phyloP scores from a whole-genome alignment of 2,113 vertebrate genomes.

The Bos javanicus region DNA sequence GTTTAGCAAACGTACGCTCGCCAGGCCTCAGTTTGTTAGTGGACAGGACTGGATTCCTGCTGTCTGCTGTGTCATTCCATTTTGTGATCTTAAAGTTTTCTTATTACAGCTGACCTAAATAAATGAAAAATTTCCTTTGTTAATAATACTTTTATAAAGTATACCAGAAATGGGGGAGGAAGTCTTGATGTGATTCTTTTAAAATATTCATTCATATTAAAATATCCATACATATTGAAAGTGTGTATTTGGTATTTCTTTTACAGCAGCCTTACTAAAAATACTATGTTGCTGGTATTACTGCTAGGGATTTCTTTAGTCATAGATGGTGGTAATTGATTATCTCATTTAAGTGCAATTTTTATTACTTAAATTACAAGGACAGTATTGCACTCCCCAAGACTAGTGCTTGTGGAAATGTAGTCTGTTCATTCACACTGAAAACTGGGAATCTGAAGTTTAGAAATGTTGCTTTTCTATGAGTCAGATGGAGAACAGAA shows the following conservation, averaged over 20 bases:
- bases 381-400: not conserved
- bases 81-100: not conserved
- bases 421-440: accelerated
- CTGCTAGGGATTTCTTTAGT: not conserved
- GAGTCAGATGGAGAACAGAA: not conserved
- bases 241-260: not conserved
- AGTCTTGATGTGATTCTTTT: not conserved
- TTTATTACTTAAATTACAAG: not conserved
- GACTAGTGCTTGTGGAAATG: not conserved
- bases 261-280: not conserved
- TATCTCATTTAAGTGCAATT: not conserved
- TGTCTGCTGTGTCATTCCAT: accelerated
- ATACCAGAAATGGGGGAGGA: not conserved
- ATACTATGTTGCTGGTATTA: not conserved
- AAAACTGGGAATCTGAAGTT: accelerated
- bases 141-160: not conserved
- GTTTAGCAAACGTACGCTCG: accelerated
- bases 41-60: accelerated
- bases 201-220: not conserved
- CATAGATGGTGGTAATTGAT: not conserved
- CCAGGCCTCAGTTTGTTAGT: accelerated
- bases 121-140: not conserved
- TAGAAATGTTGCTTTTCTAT: not conserved
- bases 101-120: not conserved
- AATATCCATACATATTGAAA: not conserved